Base-by-base conservation (phyloP, 2,888 invertebrate species). In the Eledona agricola region DNA sequence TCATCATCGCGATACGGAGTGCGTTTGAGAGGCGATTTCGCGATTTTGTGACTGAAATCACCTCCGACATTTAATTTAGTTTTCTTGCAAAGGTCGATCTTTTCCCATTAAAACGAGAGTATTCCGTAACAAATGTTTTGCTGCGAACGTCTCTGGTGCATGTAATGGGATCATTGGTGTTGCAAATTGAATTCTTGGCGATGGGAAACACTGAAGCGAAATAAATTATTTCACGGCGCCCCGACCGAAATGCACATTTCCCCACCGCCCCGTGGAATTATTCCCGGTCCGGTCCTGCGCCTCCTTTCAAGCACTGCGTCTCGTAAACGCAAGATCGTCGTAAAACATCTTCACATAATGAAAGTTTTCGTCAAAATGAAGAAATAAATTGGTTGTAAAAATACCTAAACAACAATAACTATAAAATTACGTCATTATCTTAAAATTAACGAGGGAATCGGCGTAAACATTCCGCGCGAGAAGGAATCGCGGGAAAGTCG, bases 291-390 rank as follows among this genome's bases (percentile, higher is more conserved):
- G n/a, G n/a, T n/a, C n/a, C n/a, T n/a, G n/a, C n/a, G n/a, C n/a
- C 11, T 12, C 12, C 12, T 11, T 26, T 11, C 26, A 6, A 26
- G 26, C 26, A 26, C 4, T 23, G 37, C 16, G 42, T 42, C 31
- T 29, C 22, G 31, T 31, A 40, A 40, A 40, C 17, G 28, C 28
- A 35, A 20, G 22, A 22, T 31, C 29, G 42, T 29, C 29, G 42
- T 29, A 42, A 47, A 49, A 49, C 29, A 26, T 49, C 38, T 49
- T 31, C 29, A 49, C 38, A 47, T 35, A 38, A 49, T 49, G 49
- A 49, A 49, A 49, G 38, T 49, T 49, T 47, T 49, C 49, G 49
- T 47, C 37, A 49, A 49, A 49, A 40, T 49, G 49, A 49, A 49
- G 49, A 49, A 38, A 49, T 49, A 49, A 49, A 49, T 49, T 38